Evolutionary conservation across 1,140 invertebrate genomes (phyloP), one percentile per base, ranked within the genome.

Genomic region (Danaus melanippus): DNA sequence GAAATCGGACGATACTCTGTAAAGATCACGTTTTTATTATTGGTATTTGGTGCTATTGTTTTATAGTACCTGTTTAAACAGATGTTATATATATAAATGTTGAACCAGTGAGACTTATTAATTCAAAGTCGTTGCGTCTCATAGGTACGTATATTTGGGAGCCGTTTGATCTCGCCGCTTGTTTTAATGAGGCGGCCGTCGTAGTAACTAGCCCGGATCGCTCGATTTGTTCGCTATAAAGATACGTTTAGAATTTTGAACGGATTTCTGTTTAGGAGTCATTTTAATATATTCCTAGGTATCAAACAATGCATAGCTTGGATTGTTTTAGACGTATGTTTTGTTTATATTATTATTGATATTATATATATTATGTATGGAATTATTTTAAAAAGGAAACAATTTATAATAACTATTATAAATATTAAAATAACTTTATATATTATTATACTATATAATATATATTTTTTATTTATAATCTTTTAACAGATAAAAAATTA

Each of bases 111-210:
- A 32, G 21, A 15, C 50, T 47, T 58, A 58, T 58, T 63, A 58
- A 62, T 58, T 62, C 48, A 12, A 50, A 43, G 54, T 46, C 12
- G 54, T 53, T 77, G 74, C 51, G 58, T 62, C 48, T 66, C 65
- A 59, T 76, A 76, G 66, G 65, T 39, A 53, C 62, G 74, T 71
- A 72, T 82, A 83, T 85, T 85, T 83, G 67, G 82, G 79, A 70
- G 69, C 66, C 75, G 69, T 85, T 85, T 85, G 82, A 85, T 83
- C 78, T 85, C 61, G 69, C 82, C 79, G 79, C 69, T 64, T 56
- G 67, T 67, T 82, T 79, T 85, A 85, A 83, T 80, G 79, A 85
- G 82, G 64, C 73, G 76, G 67, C 66, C 70, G 62, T 66, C 71
- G 70, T 71, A 79, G 72, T 76, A 78, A 79, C 81, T 76, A 82